Percentiles rank a stretch among this genome's conserved stretches.
phyloP scores from a whole-genome alignment of 2,797 vertebrate species.

The Phyllotis vaccarum region DNA sequence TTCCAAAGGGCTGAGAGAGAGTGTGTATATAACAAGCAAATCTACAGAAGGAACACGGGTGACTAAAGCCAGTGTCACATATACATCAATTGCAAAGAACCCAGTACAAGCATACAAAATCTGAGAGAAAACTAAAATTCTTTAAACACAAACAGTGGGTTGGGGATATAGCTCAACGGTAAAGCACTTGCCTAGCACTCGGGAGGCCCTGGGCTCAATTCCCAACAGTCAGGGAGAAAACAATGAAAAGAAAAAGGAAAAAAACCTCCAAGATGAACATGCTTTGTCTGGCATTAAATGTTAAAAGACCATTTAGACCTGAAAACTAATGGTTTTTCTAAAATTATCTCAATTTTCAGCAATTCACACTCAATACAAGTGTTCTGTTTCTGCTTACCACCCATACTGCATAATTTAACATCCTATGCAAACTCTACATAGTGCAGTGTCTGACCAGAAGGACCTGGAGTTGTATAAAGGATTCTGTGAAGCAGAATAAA shows the following conservation, averaged over 20 bases:
- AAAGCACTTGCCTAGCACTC: not conserved
- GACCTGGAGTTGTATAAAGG: not conserved
- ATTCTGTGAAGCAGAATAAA: not conserved
- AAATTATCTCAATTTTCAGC: slow-evolving; percentile 53
- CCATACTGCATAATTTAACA: not conserved
- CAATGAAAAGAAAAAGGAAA: not conserved
- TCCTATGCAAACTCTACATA: not conserved
- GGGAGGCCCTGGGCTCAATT: not conserved
- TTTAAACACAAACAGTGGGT: not conserved
- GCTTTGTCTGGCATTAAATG: slow-evolving; percentile 25
- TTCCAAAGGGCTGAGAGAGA: slow-evolving; percentile 35
- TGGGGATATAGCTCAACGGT: not conserved
- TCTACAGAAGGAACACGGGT: not conserved
- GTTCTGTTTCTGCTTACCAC: not conserved
- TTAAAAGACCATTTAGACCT: slow-evolving; percentile 23
- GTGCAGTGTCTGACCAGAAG: not conserved
- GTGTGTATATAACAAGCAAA: slow-evolving; percentile 21
- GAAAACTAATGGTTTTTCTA: slow-evolving; percentile 38
- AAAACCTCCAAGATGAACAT: not conserved
- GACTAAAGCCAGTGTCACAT: slow-evolving; percentile 51
- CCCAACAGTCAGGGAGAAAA: not conserved
- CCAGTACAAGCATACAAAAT: not conserved
- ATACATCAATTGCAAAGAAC: slow-evolving; percentile 40
- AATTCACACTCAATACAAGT: not conserved
- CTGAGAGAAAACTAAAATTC: slow-evolving; percentile 48